These are phyloP conservation scores for Alentia gelatinosa DNA, from an alignment of 2,888 invertebrate species.

Conservation along the genomic window DNA sequence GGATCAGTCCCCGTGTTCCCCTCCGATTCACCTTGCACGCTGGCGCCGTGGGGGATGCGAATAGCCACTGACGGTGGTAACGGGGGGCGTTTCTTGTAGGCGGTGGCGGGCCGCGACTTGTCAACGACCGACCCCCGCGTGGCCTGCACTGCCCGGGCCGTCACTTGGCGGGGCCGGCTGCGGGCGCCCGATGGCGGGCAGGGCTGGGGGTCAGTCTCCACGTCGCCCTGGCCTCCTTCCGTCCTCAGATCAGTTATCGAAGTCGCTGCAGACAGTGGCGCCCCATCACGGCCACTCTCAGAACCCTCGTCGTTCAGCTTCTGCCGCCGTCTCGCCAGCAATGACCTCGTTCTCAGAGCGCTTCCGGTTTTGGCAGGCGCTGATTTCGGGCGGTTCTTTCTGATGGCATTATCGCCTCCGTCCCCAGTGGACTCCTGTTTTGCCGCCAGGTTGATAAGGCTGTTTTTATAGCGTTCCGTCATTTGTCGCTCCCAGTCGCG, in stretches of 20 bases:
- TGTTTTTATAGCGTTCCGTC: slow-evolving; percentile 29
- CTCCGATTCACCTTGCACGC: neutral
- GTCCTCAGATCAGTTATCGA: neutral
- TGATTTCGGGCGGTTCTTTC: neutral
- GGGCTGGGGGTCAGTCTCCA: neutral
- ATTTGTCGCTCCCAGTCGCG: slow-evolving; percentile 4
- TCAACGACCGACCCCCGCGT: neutral
- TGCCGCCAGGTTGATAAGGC: neutral
- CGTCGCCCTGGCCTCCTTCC: neutral
- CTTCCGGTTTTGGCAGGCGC: neutral
- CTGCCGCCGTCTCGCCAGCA: neutral
- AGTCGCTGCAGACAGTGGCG: neutral
- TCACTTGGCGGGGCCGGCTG: neutral
- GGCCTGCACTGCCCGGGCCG: slow-evolving; percentile 30
- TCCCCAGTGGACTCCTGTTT: neutral
- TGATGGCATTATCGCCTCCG: neutral
- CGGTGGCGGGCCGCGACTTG: neutral
- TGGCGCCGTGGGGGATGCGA: neutral
- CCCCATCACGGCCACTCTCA: neutral
- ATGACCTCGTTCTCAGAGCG: neutral
- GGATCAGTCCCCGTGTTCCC: neutral
- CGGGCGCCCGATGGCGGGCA: neutral
- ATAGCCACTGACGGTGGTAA: neutral
- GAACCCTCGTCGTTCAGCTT: neutral
- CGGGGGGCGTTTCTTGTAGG: neutral